Conservation (phyloP, 2,888 invertebrate species). For the Diaprepes abbreviatus region DNA sequence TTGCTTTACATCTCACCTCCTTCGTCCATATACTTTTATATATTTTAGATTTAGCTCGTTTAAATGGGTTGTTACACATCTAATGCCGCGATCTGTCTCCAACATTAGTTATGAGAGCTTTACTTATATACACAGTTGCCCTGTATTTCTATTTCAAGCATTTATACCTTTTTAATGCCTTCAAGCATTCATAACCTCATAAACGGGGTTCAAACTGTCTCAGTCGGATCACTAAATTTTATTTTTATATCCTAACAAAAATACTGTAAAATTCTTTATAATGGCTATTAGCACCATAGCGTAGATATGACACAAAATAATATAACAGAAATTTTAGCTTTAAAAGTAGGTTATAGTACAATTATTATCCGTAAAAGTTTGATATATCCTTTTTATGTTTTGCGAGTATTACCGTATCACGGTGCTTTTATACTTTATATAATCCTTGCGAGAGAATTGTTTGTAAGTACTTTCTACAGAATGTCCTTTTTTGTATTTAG, state of each 20-base stretch:
- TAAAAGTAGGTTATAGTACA: conserved; percentile 41
- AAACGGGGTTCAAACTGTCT: conserved; percentile 1
- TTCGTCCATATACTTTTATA: too few species aligned
- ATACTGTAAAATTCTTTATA: conserved; percentile 40
- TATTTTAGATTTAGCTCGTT: too few species aligned
- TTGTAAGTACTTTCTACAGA: neutral
- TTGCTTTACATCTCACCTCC: too few species aligned
- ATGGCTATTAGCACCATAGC: conserved; percentile 23
- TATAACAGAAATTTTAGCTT: conserved; percentile 38
- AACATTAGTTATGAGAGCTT: too few species aligned
- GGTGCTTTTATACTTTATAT: neutral
- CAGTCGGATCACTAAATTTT: conserved; percentile 21
- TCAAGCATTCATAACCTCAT: neutral
- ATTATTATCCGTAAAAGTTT: conserved; percentile 40
- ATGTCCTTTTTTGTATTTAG: neutral
- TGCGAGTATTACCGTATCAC: conserved; percentile 23
- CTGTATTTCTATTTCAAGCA: too few species aligned
- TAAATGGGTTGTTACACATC: too few species aligned
- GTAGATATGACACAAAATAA: conserved; percentile 35
- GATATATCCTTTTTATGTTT: conserved; percentile 40
- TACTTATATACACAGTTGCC: too few species aligned
- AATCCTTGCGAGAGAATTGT: neutral
- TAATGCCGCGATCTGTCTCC: too few species aligned
- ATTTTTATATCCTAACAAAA: conserved; percentile 34
- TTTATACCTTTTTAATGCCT: neutral